Percentiles rank a stretch among this genome's conserved stretches.
Conservation (phyloP, 2,113 vertebrate species). For the Sapayoa aenigma region DNA sequence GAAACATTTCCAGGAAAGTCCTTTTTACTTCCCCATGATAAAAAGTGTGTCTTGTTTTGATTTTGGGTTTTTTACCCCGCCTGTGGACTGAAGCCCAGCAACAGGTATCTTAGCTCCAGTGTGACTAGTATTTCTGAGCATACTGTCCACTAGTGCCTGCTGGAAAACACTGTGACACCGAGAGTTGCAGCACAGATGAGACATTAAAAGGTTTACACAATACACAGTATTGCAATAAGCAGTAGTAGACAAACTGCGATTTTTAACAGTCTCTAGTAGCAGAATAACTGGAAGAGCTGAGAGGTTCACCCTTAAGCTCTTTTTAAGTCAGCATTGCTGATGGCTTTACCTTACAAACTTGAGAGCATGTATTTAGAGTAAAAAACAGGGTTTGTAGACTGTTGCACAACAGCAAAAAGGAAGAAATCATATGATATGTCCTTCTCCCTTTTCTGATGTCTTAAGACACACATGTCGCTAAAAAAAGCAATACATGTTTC, state of each 20-base stretch:
- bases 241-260: not conserved
- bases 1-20: not conserved
- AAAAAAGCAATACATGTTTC: not conserved
- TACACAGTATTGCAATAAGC: not conserved
- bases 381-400: not conserved
- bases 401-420: not conserved
- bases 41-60: not conserved
- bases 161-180: not conserved
- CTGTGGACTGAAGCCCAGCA: fast-evolving
- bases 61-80: too few species aligned
- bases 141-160: not conserved
- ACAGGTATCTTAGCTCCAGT: not conserved
- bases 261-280: not conserved
- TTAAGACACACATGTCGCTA: not conserved
- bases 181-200: not conserved
- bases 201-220: fast-evolving
- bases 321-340: not conserved
- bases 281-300: not conserved
- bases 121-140: not conserved
- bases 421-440: not conserved
- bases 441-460: constrained; percentile 1
- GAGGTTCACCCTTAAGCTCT: not conserved
- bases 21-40: not conserved
- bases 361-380: not conserved
- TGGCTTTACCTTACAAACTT: not conserved